phyloP scores from a whole-genome alignment of 2,888 invertebrate species.

The Rhopalosiphum nymphaeae region DNA sequence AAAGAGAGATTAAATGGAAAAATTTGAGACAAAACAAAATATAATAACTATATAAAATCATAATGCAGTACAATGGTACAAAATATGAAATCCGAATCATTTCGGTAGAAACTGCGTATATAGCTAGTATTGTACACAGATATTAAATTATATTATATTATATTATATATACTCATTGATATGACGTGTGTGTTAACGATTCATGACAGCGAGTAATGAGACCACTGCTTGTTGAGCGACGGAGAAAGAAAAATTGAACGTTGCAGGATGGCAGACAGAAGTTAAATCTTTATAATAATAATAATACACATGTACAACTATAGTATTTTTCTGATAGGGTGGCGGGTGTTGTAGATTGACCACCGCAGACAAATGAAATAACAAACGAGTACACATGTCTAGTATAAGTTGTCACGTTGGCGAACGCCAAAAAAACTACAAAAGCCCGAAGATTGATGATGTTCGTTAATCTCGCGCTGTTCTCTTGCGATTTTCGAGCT shows the following conservation, averaged over 20 bases:
- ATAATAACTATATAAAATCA: background rate
- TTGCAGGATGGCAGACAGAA: background rate
- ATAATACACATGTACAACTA: background rate
- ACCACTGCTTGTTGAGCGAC: background rate
- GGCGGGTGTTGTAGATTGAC: background rate
- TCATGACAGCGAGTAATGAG: background rate
- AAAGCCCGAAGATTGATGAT: constrained; percentile 38
- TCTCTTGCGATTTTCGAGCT: constrained; percentile 6
- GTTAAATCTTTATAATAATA: background rate
- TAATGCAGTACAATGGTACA: background rate
- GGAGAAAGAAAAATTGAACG: background rate
- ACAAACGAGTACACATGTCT: constrained; percentile 41
- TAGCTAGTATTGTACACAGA: background rate
- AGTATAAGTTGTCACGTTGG: background rate
- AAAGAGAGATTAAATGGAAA: background rate
- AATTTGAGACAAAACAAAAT: background rate
- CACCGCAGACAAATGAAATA: constrained; percentile 27
- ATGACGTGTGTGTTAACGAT: background rate
- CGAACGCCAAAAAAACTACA: background rate
- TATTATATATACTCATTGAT: background rate
- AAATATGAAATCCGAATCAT: too few species aligned
- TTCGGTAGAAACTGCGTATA: background rate
- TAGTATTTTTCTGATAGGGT: background rate
- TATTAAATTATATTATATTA: background rate
- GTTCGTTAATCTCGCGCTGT: constrained; percentile 1